Percentiles rank a stretch among this genome's conserved stretches.
Conservation (phyloP, 1,140 invertebrate species). For the Cheumatopsyche charites region DNA sequence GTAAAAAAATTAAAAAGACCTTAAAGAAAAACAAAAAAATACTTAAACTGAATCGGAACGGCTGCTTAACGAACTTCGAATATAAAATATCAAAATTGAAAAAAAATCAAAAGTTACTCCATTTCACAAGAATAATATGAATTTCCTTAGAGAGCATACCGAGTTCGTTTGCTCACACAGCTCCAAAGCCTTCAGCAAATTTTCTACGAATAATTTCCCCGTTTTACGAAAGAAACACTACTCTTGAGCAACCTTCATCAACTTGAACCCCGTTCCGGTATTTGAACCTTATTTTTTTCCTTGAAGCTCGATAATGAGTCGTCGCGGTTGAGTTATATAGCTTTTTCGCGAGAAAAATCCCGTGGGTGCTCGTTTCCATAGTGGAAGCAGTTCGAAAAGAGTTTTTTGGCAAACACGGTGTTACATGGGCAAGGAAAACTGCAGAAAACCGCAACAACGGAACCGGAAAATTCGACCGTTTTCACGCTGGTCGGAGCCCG, state of each 20-base stretch:
- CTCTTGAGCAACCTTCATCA: too few relatives aligned
- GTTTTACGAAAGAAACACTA: too few relatives aligned
- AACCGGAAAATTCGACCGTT: constrained; percentile 7
- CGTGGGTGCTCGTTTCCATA: not conserved
- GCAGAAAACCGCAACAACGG: constrained; percentile 10
- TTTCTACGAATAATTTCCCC: too few relatives aligned
- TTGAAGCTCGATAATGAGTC: not conserved
- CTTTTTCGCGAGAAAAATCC: not conserved
- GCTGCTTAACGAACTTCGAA: not conserved
- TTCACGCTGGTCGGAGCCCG: constrained; percentile 6
- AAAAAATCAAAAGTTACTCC: not conserved
- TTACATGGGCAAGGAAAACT: not conserved
- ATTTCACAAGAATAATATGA: not conserved
- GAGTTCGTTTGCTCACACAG: not conserved
- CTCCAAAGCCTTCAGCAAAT: too few relatives aligned
- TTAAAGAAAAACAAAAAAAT: not conserved
- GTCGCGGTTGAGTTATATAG: constrained; percentile 5
- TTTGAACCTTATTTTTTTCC: too few relatives aligned
- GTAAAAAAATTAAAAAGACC: too few relatives aligned
- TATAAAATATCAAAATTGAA: too few relatives aligned
- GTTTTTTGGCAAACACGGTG: not conserved
- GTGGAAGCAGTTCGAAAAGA: not conserved
- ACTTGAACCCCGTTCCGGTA: too few relatives aligned
- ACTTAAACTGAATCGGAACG: not conserved
- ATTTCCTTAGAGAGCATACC: not conserved